Base-by-base conservation (phyloP, 2,888 invertebrate species). In the Synanthedon andrenaeformis region DNA sequence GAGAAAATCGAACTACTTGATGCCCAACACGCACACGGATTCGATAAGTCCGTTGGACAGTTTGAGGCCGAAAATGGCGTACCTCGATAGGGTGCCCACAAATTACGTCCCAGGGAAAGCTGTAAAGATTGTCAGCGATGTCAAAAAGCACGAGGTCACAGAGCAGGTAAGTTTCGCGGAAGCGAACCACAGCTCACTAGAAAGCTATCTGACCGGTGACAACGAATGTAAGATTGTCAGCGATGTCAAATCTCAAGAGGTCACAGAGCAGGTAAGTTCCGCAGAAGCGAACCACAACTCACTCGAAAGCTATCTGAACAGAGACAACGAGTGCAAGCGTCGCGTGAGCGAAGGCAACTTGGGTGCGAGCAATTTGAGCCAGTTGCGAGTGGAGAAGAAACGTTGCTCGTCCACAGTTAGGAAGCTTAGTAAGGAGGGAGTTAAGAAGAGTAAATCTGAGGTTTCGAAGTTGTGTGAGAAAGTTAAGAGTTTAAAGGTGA, bases 91-190 rank as follows among this genome's bases (percentile, higher is more conserved):
- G 59, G 82, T 81, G 0, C 74, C 82, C 0, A 55, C 75, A 0
- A 75, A 69, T 0, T 86, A 88, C 58, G 86, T 91, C 42, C 93
- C 93, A 0, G 93, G 93, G 1, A 93, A 93, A 74, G 93, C 93
- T 0, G 92, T 94, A 12, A 92, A 94, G 80, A 91, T 93, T 35
- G 86, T 92, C 65, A 90, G 90, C 51, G 89, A 89, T 54, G 76
- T 65, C 0, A 87, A 80, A 1, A 78, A 82, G 23, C 88, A 89
- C 61, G 66, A 70, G 14, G 69, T 78, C 3, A 23, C 23, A 23
- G 23, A 23, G 23, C 80, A 82, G 82, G 87, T 88, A 75, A 82
- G 81, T 64, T 54, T 63, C 14, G 62, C 59, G 5, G 85, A 87
- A 51, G 70, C 75, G 19, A 76, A 80, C 0, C 78, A 76, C 53